Conservation (phyloP, 2,113 vertebrate genomes). For the Tupaia chinensis region DNA sequence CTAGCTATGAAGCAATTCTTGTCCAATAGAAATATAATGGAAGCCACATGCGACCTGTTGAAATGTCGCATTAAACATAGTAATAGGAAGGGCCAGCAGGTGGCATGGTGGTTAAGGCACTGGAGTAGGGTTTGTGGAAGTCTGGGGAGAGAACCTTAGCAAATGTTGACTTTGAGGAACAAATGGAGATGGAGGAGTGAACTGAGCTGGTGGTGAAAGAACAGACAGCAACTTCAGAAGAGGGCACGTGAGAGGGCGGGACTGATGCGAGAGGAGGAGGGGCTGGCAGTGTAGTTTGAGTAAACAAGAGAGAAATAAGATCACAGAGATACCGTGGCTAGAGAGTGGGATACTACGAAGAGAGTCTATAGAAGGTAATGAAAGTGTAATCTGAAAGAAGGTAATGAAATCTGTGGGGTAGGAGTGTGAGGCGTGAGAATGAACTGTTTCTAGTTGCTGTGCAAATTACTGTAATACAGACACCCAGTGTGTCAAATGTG, state of each 20-base stretch:
- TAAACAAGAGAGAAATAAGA: not conserved
- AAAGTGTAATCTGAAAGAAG: not conserved
- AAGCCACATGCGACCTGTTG: too few relatives aligned
- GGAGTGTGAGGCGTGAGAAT: not conserved
- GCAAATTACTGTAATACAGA: constrained; percentile 37
- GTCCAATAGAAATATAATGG: too few relatives aligned
- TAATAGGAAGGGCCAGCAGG: too few relatives aligned
- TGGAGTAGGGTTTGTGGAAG: too few relatives aligned
- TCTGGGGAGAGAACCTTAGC: not conserved
- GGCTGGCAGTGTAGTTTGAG: not conserved
- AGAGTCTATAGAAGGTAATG: not conserved
- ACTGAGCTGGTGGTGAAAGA: not conserved
- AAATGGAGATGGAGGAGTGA: not conserved
- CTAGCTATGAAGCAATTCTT: too few relatives aligned
- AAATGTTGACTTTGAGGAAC: not conserved
- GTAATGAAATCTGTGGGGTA: not conserved
- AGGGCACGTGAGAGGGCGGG: not conserved
- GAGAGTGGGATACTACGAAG: not conserved
- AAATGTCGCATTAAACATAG: too few relatives aligned
- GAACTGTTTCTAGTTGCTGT: constrained; percentile 23
- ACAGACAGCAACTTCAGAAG: not conserved
- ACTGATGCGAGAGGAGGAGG: not conserved
- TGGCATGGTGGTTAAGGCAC: too few relatives aligned
- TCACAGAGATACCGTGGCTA: not conserved
- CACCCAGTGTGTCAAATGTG: constrained; percentile 11